A percentile compares a stretch with the other conserved stretches of the same genome.
phyloP scores from a whole-genome alignment of 2,888 invertebrate species.

The Lamellibrachia satsuma region DNA sequence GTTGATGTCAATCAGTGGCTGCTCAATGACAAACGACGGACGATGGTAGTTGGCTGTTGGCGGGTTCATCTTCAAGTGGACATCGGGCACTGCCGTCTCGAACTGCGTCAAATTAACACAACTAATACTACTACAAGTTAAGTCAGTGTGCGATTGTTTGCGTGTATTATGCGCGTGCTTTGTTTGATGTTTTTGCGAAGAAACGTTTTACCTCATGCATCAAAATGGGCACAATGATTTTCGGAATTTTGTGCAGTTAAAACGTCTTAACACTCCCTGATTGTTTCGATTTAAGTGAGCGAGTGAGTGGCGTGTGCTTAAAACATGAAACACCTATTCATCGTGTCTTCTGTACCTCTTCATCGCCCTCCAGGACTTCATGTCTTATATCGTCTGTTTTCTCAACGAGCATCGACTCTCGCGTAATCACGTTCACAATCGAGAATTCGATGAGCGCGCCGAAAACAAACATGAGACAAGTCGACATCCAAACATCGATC shows the following conservation, averaged over 20 bases:
- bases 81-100: not conserved
- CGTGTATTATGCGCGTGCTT: no score
- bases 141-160: no score
- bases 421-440: conserved; percentile 38
- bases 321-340: no score
- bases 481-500: conserved; percentile 45
- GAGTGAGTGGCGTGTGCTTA: not conserved
- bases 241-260: no score
- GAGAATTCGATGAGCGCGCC: conserved; percentile 45
- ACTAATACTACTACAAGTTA: not conserved
- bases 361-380: not conserved
- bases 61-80: not conserved
- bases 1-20: not conserved
- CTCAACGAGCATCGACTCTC: not conserved
- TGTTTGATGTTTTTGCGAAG: no score
- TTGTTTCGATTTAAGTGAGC: not conserved
- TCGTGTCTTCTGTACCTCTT: not conserved
- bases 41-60: not conserved
- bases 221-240: no score
- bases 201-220: no score
- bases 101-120: not conserved
- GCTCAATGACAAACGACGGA: not conserved
- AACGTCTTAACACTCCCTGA: no score
- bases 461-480: conserved; percentile 45
- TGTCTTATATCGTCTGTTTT: not conserved